Evolutionary conservation across 1,140 invertebrate genomes (phyloP).

Genomic region (Drosophila lacertosa): DNA sequence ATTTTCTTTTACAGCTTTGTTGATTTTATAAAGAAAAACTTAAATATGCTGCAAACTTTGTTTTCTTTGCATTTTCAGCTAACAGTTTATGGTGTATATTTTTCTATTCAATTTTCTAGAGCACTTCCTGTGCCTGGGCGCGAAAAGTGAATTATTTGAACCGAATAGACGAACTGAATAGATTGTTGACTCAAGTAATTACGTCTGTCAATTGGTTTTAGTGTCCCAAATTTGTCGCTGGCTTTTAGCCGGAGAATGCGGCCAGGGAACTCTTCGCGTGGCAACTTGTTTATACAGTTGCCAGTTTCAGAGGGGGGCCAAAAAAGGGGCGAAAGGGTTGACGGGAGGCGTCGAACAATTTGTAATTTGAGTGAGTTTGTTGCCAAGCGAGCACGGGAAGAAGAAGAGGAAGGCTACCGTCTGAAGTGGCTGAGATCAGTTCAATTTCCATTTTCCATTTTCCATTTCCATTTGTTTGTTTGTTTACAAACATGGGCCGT

Average conservation of each 20-base stretch:
- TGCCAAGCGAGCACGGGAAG: not conserved
- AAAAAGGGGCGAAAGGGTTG: slow-evolving; percentile 21
- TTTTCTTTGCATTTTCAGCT: slow-evolving; percentile 5
- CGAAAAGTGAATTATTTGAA: slow-evolving; percentile 48
- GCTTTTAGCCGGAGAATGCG: slow-evolving; percentile 72
- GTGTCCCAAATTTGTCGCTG: slow-evolving; percentile 74
- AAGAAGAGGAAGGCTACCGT: slow-evolving; percentile 26
- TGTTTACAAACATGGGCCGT: slow-evolving; percentile 68
- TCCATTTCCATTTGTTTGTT: slow-evolving; percentile 45
- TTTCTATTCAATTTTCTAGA: not conserved
- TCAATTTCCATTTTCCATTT: not conserved
- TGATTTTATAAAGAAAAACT: too few relatives aligned
- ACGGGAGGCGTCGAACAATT: slow-evolving; percentile 13
- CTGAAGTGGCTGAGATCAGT: slow-evolving; percentile 50
- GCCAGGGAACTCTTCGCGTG: slow-evolving; percentile 24
- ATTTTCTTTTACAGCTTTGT: too few relatives aligned
- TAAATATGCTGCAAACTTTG: not conserved
- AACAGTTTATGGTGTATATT: not conserved
- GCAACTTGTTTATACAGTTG: slow-evolving; percentile 67
- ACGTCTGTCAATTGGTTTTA: slow-evolving; percentile 78
- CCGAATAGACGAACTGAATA: too few relatives aligned
- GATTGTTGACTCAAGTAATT: slow-evolving; percentile 73
- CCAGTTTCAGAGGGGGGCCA: slow-evolving; percentile 13
- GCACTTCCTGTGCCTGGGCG: slow-evolving; percentile 35
- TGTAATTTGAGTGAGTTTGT: slow-evolving; percentile 56